Base-by-base conservation (phyloP, 2,797 vertebrate genomes). In the Parauchenoglanis ngamensis region DNA sequence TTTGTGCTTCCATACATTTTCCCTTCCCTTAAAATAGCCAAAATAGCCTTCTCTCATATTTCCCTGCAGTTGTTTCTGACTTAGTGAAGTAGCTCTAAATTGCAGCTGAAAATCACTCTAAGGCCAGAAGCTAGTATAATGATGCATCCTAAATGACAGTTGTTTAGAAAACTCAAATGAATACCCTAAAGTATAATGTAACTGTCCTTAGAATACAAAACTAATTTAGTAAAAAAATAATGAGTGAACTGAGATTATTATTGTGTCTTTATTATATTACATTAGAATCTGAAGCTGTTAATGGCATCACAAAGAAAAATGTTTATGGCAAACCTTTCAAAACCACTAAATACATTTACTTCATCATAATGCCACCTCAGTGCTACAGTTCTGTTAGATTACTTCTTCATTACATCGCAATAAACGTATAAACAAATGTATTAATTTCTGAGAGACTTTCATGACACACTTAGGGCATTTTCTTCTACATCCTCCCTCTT, bases 141-240 rank as follows among this genome's bases (percentile, higher is more conserved):
- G 46, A 68, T 83, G 63, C 44, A 67, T 87, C 70, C 87, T 88
- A 88, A 83, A 91, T 89, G 86, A 81, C 28, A 84, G 31, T 85
- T 84, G 73, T 54, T 81, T 77, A 83, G 49, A 75, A 85, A 89
- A 54, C 83, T 40, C 17, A 73, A 40, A 65, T 49, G 59, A 88
- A 76, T 49, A 68, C 23, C 61, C 61, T 31, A 12, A 52, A 67
- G 61, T 61, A n/a, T 80, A 80, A 61, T 61, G 11, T 13, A 44
- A 25, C 21, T 59, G 21, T 44, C 25, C 7, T 61, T 61, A 67
- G 80, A 83, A 52, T 23, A 31, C 3, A 65, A 4, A 83, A 52
- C 6, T 28, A 40, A 46, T 81, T 63, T 76, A 28, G 6, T 15
- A 8, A 19, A 40, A 40, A 63, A 61, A 17, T 81, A 81, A 63